A percentile compares a stretch with the other conserved stretches of the same genome.
Conservation (phyloP, 2,888 invertebrate genomes). For the Euphydryas editha region DNA sequence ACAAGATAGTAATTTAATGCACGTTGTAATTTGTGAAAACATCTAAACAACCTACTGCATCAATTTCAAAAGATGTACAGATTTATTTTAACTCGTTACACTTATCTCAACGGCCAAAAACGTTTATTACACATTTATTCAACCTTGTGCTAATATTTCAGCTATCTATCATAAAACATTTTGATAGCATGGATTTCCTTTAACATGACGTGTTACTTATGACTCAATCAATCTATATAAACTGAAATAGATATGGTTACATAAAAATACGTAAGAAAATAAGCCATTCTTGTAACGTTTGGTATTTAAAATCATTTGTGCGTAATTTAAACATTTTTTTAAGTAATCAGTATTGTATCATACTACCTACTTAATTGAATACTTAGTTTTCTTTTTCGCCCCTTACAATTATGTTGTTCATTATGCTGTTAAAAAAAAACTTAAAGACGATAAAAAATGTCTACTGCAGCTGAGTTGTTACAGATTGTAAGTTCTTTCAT, state of each 20-base stretch:
- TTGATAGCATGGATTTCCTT: constrained; percentile 64
- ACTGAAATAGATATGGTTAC: constrained; percentile 15
- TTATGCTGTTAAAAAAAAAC: background rate
- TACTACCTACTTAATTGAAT: background rate
- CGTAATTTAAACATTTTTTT: background rate
- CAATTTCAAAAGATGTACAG: background rate
- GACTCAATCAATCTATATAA: constrained; percentile 52
- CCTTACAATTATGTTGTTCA: background rate
- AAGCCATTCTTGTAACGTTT: background rate
- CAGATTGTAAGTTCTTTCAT: background rate
- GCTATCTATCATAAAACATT: constrained; percentile 60
- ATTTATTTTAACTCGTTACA: background rate
- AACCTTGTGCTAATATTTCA: constrained; percentile 70
- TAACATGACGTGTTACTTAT: constrained; percentile 56
- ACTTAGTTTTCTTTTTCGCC: background rate
- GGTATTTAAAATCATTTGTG: background rate
- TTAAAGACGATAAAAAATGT: background rate
- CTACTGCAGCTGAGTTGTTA: background rate
- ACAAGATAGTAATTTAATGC: too few species aligned
- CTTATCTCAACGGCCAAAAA: background rate
- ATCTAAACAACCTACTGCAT: background rate
- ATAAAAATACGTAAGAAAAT: constrained; percentile 14
- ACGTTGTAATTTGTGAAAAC: background rate
- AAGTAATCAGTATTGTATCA: background rate
- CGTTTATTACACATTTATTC: constrained; percentile 5